A percentile compares a stretch with the other conserved stretches of the same genome.
Evolutionary conservation across 2,113 vertebrate species (phyloP).

Genomic region (Hassar affinis): DNA sequence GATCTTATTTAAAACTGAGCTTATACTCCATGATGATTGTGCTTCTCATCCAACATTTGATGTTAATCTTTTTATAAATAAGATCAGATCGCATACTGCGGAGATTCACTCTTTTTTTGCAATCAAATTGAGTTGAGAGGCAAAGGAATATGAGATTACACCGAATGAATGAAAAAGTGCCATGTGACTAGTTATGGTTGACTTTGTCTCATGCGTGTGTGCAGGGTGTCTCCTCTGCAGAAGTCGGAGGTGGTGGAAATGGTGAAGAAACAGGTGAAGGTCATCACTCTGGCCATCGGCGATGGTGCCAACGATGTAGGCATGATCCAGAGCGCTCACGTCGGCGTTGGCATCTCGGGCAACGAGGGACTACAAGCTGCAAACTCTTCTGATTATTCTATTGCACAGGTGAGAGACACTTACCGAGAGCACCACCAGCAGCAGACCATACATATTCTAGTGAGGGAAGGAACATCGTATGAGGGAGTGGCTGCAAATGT

Average conservation of each 20-base stretch:
- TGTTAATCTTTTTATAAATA: background rate
- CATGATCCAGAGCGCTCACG: slow-evolving; percentile 98
- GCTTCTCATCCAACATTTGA: background rate
- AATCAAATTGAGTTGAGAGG: no score
- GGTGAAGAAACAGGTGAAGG: slow-evolving; percentile 98
- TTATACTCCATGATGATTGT: background rate
- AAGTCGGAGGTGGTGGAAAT: slow-evolving; percentile 99
- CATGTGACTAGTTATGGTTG: background rate
- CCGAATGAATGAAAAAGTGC: background rate
- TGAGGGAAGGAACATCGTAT: background rate
- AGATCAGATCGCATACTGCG: background rate
- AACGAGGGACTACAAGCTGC: slow-evolving; percentile 97
- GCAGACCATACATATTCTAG: background rate
- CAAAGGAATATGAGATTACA: background rate
- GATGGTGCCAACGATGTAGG: slow-evolving; percentile 97
- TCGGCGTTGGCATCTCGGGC: slow-evolving; percentile 95
- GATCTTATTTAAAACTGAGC: background rate
- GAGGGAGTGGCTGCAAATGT: background rate
- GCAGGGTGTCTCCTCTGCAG: slow-evolving; percentile 94
- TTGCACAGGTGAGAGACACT: slow-evolving; percentile 85
- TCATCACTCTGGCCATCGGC: slow-evolving; percentile 93
- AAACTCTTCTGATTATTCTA: slow-evolving; percentile 99
- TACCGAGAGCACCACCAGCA: background rate
- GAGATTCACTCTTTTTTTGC: background rate
- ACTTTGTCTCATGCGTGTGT: slow-evolving; percentile 5